Conservation (phyloP, 2,888 invertebrate species). For the Rugalucina vietnamica region DNA sequence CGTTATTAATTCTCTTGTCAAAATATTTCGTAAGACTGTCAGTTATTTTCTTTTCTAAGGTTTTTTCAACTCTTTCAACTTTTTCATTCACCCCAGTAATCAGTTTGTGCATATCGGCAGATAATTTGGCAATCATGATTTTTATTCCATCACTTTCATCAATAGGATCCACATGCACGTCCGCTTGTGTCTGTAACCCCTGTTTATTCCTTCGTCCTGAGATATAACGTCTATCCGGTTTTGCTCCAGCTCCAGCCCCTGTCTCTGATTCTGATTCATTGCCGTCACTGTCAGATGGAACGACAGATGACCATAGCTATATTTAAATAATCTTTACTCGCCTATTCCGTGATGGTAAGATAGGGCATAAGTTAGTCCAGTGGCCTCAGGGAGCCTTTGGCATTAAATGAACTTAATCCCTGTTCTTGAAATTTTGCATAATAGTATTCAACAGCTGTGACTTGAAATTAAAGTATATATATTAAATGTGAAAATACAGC, state of each 20-base stretch:
- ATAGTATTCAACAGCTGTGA: too few species aligned
- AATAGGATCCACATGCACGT: background rate
- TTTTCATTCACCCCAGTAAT: background rate
- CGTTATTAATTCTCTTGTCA: conserved; percentile 3
- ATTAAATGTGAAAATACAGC: too few species aligned
- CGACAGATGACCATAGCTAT: too few species aligned
- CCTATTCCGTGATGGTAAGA: too few species aligned
- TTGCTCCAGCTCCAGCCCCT: background rate
- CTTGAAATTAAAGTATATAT: too few species aligned
- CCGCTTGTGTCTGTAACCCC: background rate
- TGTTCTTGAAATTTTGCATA: too few species aligned
- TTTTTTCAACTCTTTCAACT: background rate
- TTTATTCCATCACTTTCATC: background rate
- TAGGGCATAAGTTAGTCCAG: too few species aligned
- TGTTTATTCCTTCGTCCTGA: background rate
- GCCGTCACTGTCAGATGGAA: too few species aligned
- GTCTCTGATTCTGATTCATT: background rate
- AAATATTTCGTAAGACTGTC: conserved; percentile 11
- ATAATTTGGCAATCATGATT: background rate
- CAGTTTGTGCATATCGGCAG: background rate
- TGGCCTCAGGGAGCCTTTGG: too few species aligned
- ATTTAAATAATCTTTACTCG: too few species aligned
- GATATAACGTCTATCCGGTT: background rate
- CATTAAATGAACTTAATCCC: too few species aligned
- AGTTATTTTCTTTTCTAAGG: background rate